Conservation (phyloP, 1,140 invertebrate genomes). For the Myzus persicae region DNA sequence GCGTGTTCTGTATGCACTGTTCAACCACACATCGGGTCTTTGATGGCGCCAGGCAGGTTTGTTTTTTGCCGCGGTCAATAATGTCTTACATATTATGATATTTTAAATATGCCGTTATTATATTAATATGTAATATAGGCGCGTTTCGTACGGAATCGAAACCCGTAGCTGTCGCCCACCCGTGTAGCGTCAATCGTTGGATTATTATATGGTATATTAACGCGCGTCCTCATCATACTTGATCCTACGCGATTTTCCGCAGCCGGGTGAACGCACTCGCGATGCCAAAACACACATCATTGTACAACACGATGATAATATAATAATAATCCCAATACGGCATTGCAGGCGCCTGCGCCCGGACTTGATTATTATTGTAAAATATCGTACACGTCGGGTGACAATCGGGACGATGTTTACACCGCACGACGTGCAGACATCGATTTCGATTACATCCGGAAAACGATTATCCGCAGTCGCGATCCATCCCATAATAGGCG, state of each 20-base stretch:
- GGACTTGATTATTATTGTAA: background rate
- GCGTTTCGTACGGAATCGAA: constrained; percentile 12
- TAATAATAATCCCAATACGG: background rate
- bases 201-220: too few relatives aligned
- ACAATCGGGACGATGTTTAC: too few relatives aligned
- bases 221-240: background rate
- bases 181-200: background rate
- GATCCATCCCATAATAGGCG: background rate
- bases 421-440: background rate
- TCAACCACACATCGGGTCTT: background rate
- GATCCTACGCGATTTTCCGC: constrained; percentile 44
- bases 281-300: constrained; percentile 23
- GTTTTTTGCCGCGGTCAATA: background rate
- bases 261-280: constrained; percentile 33
- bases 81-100: background rate
- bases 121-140: background rate
- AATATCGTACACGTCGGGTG: too few relatives aligned
- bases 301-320: background rate
- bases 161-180: background rate
- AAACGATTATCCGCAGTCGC: background rate
- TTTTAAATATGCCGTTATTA: background rate
- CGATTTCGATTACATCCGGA: background rate
- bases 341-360: background rate
- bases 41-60: background rate
- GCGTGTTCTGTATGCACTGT: background rate